Conservation (phyloP, 37 sponge, comb jelly and placozoan species). For the Bolinopsis microptera region DNA sequence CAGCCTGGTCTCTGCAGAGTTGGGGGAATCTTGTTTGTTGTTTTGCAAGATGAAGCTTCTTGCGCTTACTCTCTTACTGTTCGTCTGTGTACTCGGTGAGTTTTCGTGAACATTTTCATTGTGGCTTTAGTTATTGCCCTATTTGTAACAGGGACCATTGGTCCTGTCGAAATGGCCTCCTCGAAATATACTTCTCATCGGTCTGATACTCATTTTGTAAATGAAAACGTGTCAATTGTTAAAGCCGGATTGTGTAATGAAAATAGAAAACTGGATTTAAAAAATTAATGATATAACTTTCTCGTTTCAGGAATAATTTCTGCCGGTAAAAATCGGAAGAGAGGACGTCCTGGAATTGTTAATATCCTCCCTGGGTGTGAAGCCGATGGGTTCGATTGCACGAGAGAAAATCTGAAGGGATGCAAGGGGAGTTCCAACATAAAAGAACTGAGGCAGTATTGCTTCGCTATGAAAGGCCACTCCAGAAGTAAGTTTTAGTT, state of each 20-base stretch:
- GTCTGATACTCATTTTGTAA: too few relatives aligned
- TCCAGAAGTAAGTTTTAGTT: neutral
- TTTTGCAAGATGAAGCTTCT: neutral
- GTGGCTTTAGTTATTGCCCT: too few relatives aligned
- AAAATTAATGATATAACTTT: too few relatives aligned
- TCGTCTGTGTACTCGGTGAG: neutral
- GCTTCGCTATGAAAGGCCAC: constrained; percentile 13
- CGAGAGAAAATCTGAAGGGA: neutral
- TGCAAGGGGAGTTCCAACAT: constrained; percentile 13
- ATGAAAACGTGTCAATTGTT: too few relatives aligned
- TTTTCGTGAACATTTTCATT: too few relatives aligned
- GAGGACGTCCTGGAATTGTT: neutral
- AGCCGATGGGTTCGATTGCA: constrained; percentile 14
- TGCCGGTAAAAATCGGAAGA: neutral
- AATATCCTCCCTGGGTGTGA: neutral
- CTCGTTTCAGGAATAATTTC: constrained; percentile 1
- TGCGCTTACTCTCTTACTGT: neutral
- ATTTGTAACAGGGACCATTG: too few relatives aligned
- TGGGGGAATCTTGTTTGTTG: neutral
- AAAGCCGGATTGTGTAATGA: too few relatives aligned
- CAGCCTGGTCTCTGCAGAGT: neutral
- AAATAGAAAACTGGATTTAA: too few relatives aligned
- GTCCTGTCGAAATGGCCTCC: too few relatives aligned
- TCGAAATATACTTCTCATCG: too few relatives aligned
- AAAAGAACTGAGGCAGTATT: neutral